Evolutionary conservation across 2,888 invertebrate genomes (phyloP).

Genomic region (Drosophila lacicola): DNA sequence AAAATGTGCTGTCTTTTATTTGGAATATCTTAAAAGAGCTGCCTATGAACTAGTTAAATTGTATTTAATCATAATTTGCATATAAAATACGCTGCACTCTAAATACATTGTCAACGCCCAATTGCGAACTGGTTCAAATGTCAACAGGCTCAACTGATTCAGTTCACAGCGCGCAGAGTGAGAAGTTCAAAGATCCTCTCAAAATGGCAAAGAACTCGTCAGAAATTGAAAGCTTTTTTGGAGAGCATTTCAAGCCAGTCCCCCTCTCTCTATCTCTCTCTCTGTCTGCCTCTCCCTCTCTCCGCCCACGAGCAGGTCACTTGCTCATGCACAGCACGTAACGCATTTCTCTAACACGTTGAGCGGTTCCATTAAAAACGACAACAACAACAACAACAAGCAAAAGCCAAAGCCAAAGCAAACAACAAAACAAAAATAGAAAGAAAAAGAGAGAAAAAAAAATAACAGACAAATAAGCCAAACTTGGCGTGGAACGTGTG

Average conservation of each 20-base stretch:
- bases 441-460: conserved; percentile 10
- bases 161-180: neutral
- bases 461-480: conserved; percentile 54
- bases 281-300: neutral
- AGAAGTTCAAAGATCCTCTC: conserved; percentile 25
- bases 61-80: too few species aligned
- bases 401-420: conserved; percentile 36
- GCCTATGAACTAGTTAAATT: too few species aligned
- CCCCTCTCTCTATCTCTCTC: neutral
- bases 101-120: conserved; percentile 1
- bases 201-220: conserved; percentile 7
- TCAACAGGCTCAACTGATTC: conserved; percentile 15
- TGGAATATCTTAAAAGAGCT: too few species aligned
- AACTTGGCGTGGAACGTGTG: conserved; percentile 66
- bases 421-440: conserved; percentile 23
- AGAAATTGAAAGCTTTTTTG: conserved; percentile 8
- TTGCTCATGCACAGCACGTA: conserved; percentile 71
- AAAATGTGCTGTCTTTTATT: too few species aligned
- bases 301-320: conserved; percentile 21
- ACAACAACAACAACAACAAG: conserved; percentile 21
- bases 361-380: conserved; percentile 42
- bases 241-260: neutral
- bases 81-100: neutral
- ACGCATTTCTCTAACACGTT: conserved; percentile 71
- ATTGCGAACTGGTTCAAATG: conserved; percentile 23